phyloP scores from a whole-genome alignment of 2,797 vertebrate genomes.

The Avahi laniger region DNA sequence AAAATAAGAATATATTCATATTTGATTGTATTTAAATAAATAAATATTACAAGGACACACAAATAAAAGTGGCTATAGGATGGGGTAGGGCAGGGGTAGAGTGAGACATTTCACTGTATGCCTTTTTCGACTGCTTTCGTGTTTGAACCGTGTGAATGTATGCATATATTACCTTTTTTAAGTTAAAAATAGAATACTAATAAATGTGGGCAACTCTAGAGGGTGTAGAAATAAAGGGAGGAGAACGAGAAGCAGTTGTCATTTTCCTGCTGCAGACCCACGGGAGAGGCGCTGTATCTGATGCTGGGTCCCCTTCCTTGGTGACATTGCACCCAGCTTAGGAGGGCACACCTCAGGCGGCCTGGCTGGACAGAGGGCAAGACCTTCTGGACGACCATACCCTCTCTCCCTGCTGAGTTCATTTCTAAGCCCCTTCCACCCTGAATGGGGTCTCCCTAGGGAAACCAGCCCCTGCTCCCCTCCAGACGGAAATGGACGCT shows the following conservation, averaged over 20 bases:
- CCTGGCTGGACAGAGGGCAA: neutral
- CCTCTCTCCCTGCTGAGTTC: neutral
- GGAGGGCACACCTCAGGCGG: neutral
- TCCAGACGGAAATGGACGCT: neutral
- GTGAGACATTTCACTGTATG: neutral
- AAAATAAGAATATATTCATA: constrained; percentile 5
- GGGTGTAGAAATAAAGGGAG: neutral
- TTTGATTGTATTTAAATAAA: neutral
- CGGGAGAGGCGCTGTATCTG: neutral
- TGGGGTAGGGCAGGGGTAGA: neutral
- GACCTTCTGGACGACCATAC: neutral
- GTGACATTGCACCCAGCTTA: neutral
- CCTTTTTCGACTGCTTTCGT: neutral
- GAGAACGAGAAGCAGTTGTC: neutral
- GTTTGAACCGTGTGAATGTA: neutral
- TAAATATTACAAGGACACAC: neutral
- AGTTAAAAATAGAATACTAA: neutral
- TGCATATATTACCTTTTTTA: neutral
- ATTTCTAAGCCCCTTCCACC: neutral
- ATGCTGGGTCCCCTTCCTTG: neutral
- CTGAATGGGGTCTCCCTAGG: neutral
- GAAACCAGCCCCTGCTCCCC: neutral
- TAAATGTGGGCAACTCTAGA: neutral
- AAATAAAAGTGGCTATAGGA: neutral
- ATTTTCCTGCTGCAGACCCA: neutral